Conservation (phyloP, 2,888 invertebrate genomes). For the Chorisops tibialis region DNA sequence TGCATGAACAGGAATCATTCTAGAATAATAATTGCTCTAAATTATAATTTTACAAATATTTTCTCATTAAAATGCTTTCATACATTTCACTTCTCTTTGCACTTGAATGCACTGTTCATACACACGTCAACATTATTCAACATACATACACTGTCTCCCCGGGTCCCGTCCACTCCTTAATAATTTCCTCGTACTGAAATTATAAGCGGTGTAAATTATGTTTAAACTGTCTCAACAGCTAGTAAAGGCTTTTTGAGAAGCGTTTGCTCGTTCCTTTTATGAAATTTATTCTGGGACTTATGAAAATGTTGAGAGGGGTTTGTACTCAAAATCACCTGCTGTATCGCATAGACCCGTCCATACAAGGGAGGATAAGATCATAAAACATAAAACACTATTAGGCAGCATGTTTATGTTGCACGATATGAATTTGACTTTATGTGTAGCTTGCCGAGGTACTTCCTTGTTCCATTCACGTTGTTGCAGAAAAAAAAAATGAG, state of each 20-base stretch:
- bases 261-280: conserved; percentile 23
- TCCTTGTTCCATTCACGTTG: conserved; percentile 22
- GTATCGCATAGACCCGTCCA: conserved; percentile 13
- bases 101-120: no score
- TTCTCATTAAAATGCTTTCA: no score
- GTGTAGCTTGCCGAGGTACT: conserved; percentile 13
- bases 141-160: no score
- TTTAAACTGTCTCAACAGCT: conserved; percentile 34
- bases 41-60: no score
- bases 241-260: conserved; percentile 20
- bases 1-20: no score
- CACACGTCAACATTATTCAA: no score
- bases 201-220: conserved; percentile 35
- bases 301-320: background rate
- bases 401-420: conserved; percentile 21
- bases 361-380: conserved; percentile 30
- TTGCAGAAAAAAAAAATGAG: conserved; percentile 1
- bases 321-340: conserved; percentile 23
- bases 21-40: no score
- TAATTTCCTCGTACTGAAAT: conserved; percentile 27
- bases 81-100: no score
- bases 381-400: conserved; percentile 34
- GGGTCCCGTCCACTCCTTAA: background rate
- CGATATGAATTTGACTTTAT: conserved; percentile 22
- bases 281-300: conserved; percentile 24